Evolutionary conservation across 1,140 invertebrate species (phyloP).

Genomic region (Calosoma granatense): DNA sequence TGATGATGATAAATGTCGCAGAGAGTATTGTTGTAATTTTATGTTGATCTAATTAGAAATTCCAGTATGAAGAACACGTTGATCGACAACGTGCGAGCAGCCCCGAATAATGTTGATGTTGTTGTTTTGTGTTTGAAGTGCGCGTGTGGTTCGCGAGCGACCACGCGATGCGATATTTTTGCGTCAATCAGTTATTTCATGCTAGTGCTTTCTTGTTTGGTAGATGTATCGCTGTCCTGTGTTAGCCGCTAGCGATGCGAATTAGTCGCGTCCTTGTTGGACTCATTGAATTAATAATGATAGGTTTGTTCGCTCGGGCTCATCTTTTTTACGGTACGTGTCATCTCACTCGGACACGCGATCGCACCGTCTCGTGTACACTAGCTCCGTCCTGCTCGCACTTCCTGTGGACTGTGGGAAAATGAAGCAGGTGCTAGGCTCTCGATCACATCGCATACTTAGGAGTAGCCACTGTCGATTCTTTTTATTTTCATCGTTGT

Average conservation of each 20-base stretch:
- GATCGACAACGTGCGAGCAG: no score
- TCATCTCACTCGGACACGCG: conserved; percentile 8
- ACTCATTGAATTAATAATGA: conserved; percentile 8
- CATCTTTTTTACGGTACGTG: conserved; percentile 5
- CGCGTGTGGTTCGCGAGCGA: no score
- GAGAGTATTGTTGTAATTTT: no score
- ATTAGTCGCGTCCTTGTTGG: conserved; percentile 20
- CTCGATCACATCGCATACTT: conserved; percentile 10
- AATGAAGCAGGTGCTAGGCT: conserved; percentile 14
- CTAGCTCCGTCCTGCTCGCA: not conserved
- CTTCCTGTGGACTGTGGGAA: conserved; percentile 15
- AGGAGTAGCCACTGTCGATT: not conserved
- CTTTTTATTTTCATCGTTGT: not conserved
- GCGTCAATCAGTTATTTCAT: not conserved
- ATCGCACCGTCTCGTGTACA: conserved; percentile 6
- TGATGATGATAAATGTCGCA: no score
- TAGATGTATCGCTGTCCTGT: not conserved
- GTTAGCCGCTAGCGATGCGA: not conserved
- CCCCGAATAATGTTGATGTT: no score
- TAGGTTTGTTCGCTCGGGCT: conserved; percentile 14
- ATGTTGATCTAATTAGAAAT: no score
- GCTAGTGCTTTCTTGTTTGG: not conserved
- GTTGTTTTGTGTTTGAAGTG: no score
- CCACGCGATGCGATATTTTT: not conserved
- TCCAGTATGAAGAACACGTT: no score